Conservation (phyloP, 2,888 invertebrate species). For the Tipula confusa region DNA sequence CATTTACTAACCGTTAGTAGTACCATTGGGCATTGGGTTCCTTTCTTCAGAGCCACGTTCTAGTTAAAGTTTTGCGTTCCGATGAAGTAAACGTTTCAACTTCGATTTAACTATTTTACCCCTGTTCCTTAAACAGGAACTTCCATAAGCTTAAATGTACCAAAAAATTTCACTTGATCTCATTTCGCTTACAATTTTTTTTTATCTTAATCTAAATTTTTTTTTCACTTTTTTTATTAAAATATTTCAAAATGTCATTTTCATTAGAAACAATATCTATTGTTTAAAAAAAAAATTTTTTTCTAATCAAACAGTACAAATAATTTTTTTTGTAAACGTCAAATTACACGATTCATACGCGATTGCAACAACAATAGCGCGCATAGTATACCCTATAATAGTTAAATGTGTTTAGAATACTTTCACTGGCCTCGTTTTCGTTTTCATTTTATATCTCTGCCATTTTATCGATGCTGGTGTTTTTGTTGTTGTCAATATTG, state of each 20-base stretch:
- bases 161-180: constrained; percentile 7
- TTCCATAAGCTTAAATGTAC: background rate
- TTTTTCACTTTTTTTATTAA: background rate
- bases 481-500: background rate
- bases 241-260: background rate
- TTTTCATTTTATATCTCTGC: constrained; percentile 5
- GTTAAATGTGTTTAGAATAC: constrained; percentile 27
- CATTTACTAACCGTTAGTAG: too few species aligned
- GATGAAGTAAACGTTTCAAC: too few species aligned
- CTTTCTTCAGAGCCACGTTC: too few species aligned
- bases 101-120: too few species aligned
- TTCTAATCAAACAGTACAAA: background rate
- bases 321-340: background rate
- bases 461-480: background rate
- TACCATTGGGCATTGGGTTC: too few species aligned
- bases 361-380: background rate
- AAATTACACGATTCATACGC: background rate
- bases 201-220: background rate
- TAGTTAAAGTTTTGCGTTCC: too few species aligned
- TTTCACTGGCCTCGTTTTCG: constrained; percentile 29
- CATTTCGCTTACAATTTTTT: background rate
- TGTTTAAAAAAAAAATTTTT: background rate
- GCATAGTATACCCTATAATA: background rate
- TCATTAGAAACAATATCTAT: background rate
- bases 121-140: too few species aligned